A percentile compares a stretch with the other conserved stretches of the same genome.
phyloP scores from a whole-genome alignment of 2,113 vertebrate genomes.

The Benitochromis conjunctus region DNA sequence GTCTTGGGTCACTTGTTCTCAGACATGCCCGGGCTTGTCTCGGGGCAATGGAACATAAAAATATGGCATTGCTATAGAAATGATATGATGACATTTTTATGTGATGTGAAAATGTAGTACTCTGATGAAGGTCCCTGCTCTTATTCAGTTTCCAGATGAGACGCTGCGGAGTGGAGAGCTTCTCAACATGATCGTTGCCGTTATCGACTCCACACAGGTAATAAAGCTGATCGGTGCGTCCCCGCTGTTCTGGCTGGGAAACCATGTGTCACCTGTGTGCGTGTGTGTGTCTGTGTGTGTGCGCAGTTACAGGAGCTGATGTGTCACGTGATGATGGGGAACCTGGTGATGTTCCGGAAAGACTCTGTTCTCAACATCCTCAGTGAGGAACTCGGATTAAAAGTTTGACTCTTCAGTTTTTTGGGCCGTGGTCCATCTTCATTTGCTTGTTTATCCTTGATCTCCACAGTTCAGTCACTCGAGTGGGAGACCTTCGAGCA shows the following conservation, averaged over 20 bases:
- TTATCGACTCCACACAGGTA: conserved; percentile 88
- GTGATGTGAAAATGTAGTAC: background rate
- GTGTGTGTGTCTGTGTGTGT: background rate
- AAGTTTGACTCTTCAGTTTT: background rate
- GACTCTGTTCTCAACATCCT: conserved; percentile 96
- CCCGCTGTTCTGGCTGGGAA: background rate
- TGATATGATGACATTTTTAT: background rate
- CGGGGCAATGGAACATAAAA: background rate
- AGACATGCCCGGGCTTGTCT: background rate
- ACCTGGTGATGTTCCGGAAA: conserved; percentile 96
- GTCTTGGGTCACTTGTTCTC: background rate
- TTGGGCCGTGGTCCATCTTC: background rate
- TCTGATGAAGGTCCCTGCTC: background rate
- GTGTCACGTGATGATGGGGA: conserved; percentile 98
- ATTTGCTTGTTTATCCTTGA: background rate
- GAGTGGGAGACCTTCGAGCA: conserved; percentile 99
- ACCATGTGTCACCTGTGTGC: background rate
- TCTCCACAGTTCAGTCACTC: conserved; percentile 84
- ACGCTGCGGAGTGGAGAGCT: conserved; percentile 91
- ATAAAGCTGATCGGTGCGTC: background rate
- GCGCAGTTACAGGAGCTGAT: conserved; percentile 91
- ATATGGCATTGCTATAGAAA: rapidly evolving
- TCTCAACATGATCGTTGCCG: conserved; percentile 96
- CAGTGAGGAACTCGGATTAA: conserved; percentile 76
- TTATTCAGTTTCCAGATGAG: conserved; percentile 88